These are phyloP conservation scores for Aplysia californica DNA, from an alignment of 1,140 invertebrate species.

Conservation along the genomic window DNA sequence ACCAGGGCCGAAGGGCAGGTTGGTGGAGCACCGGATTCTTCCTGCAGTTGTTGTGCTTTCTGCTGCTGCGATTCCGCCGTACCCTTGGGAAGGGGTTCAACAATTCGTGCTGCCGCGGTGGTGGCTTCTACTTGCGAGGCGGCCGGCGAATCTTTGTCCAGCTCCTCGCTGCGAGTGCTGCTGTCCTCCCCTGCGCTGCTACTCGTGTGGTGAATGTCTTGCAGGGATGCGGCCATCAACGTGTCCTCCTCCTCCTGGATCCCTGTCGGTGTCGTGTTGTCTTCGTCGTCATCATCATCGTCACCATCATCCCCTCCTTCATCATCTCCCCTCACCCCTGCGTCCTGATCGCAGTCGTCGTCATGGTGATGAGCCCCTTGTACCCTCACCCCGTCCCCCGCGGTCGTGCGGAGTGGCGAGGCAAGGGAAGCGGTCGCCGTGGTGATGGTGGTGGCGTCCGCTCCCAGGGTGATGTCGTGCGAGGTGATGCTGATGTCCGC, in stretches of 20 bases:
- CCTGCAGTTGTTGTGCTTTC: too few species aligned
- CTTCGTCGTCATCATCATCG: constrained; percentile 22
- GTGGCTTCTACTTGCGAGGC: too few species aligned
- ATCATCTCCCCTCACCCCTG: too few species aligned
- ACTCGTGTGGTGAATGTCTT: constrained; percentile 16
- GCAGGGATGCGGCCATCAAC: constrained; percentile 5
- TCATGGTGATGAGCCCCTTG: background rate
- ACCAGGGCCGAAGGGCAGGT: background rate
- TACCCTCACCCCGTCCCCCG: background rate
- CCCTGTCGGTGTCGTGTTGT: constrained; percentile 20
- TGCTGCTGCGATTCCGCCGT: too few species aligned
- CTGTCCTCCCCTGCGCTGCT: background rate
- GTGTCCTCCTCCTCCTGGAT: constrained; percentile 22
- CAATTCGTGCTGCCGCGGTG: too few species aligned
- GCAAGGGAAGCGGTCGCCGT: background rate
- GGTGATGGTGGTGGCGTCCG: background rate
- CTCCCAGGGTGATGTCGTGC: constrained; percentile 18
- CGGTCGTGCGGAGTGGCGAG: background rate
- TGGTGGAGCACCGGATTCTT: too few species aligned
- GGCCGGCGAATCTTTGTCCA: constrained; percentile 4
- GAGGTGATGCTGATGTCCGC: constrained; percentile 27
- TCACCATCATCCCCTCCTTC: background rate
- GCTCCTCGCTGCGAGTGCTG: constrained; percentile 7
- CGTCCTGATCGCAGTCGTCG: constrained; percentile 14
- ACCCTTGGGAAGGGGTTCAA: too few species aligned